These are phyloP conservation scores for Bubalus kerabau DNA, from an alignment of 2,113 vertebrate species.

Conservation along the genomic window DNA sequence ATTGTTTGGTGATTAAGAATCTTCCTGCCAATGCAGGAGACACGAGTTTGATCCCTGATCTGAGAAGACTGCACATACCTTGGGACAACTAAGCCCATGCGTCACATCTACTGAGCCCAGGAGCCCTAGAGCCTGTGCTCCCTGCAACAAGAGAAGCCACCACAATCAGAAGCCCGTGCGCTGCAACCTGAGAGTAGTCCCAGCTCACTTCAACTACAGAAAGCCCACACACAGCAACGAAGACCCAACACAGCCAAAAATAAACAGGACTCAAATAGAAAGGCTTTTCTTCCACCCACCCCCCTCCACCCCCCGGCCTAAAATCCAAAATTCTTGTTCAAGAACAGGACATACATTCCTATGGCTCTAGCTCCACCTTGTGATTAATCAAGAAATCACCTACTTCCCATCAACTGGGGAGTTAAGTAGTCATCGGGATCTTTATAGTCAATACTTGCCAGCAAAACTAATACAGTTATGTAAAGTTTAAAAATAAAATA, in stretches of 20 bases:
- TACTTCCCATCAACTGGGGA: neutral
- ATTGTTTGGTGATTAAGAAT: neutral
- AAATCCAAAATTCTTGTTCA: neutral
- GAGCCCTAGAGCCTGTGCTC: neutral
- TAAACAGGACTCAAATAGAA: neutral
- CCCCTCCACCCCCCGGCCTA: neutral
- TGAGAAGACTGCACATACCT: neutral
- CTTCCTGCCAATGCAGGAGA: neutral
- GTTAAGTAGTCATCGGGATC: neutral
- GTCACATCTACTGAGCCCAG: neutral
- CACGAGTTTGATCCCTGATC: neutral
- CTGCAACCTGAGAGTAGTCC: neutral
- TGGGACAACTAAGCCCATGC: neutral
- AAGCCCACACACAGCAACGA: neutral
- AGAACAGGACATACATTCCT: neutral
- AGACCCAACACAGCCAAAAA: neutral
- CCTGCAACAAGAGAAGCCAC: neutral
- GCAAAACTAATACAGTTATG: no score
- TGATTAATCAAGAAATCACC: slow-evolving; percentile 29
- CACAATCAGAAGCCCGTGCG: neutral
- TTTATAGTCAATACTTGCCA: neutral
- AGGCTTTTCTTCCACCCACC: neutral
- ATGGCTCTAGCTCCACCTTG: slow-evolving; percentile 45
- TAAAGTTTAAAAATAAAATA: no score
- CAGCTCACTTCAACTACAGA: neutral